Evolutionary conservation across 2,113 vertebrate species (phyloP).

Genomic region (Hypanus sabinus): DNA sequence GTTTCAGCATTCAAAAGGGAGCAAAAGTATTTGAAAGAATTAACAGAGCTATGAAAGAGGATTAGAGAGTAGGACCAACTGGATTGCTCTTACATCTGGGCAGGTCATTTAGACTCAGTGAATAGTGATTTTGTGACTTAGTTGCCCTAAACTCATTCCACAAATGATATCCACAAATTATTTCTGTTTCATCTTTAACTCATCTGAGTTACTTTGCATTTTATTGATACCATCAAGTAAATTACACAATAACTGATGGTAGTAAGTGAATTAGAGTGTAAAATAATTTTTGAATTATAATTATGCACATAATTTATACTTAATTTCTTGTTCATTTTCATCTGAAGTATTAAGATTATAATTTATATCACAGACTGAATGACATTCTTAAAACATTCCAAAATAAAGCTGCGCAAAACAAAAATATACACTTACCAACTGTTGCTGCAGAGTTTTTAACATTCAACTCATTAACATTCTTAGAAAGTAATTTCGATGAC

Average conservation of each 20-base stretch:
- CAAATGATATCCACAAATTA: background rate
- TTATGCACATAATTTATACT: background rate
- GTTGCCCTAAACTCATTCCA: background rate
- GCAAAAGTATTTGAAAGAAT: no score
- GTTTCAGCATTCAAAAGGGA: no score
- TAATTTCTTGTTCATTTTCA: background rate
- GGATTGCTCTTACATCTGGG: no score
- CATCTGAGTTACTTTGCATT: background rate
- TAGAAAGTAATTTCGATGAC: constrained; percentile 82
- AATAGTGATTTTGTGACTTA: background rate
- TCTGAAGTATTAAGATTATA: background rate
- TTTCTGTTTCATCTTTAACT: background rate
- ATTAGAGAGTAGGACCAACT: no score
- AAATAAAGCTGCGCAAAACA: background rate
- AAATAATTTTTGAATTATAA: background rate
- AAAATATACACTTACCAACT: constrained; percentile 13
- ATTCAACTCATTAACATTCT: constrained; percentile 72
- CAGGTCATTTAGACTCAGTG: no score
- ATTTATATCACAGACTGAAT: background rate
- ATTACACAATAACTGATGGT: background rate
- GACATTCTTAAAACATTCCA: background rate
- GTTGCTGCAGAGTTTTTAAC: background rate
- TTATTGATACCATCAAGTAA: background rate
- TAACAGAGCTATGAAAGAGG: no score
- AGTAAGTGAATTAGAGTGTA: background rate